These are phyloP conservation scores for Hesperia comma DNA, from an alignment of 2,888 invertebrate species.

Conservation along the genomic window DNA sequence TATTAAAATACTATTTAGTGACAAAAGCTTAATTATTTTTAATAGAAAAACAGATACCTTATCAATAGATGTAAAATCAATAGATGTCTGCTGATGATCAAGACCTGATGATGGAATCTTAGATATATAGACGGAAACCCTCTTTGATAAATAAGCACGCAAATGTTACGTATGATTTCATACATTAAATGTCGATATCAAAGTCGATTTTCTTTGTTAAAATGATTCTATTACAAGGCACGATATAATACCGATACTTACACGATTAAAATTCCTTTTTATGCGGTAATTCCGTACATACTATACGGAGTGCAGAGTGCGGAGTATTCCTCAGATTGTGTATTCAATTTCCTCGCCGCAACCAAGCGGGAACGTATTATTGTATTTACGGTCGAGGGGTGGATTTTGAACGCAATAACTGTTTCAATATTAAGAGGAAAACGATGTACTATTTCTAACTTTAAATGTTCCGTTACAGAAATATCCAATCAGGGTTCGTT, in stretches of 20 bases:
- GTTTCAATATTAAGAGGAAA: constrained; percentile 15
- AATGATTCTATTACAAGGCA: no score
- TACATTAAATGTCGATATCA: no score
- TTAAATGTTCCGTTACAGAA: constrained; percentile 9
- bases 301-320: neutral
- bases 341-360: constrained; percentile 14
- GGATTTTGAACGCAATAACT: constrained; percentile 20
- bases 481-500: constrained; percentile 4
- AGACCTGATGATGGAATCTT: no score
- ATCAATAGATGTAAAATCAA: no score
- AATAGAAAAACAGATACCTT: no score
- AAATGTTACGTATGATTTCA: no score
- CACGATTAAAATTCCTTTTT: neutral
- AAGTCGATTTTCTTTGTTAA: no score
- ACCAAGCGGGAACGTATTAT: constrained; percentile 4
- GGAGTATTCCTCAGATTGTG: constrained; percentile 10
- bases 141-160: no score
- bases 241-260: neutral
- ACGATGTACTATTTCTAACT: constrained; percentile 16
- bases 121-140: no score
- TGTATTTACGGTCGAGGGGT: constrained; percentile 17
- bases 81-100: no score
- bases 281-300: neutral
- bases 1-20: no score
- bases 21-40: no score